Evolutionary conservation across 2,113 vertebrate species (phyloP), one percentile per base, ranked within the genome.

Genomic region (Cynocephalus volans): DNA sequence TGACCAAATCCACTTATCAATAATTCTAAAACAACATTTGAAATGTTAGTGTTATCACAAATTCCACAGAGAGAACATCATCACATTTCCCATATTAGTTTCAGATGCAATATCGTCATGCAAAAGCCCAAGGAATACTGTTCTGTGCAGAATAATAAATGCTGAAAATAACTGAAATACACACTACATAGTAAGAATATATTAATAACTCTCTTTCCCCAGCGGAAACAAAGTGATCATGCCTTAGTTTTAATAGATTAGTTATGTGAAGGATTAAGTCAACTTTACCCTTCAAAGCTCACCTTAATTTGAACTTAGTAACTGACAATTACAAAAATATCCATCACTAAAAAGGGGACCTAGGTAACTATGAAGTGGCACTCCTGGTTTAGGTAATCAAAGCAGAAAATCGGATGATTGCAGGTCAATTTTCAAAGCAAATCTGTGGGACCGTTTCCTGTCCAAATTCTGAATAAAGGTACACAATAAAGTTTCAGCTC

Each of bases 1-100:
- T 98, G 96, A 98, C 96, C 97, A 96, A 97, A 97, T 98, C 97
- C 97, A 98, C 96, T 98, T 98, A 98, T 97, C 97, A 98, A 98
- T 97, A 98, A 92, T 97, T 98, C 96, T 98, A 98, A 98, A 98
- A 89, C 97, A 98, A 98, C 84, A 98, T 96, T 98, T 96, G 96
- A 95, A 97, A 98, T 98, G 98, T 99, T 99, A 99, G 98, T 98
- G 79, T 95, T 97, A 95, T 0, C 73, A 98, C 98, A 97, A 98
- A 98, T 97, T 90, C 77, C 93, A 96, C 65, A 65, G 95, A 93
- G 50, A 96, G 96, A 97, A 84, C 77, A 95, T 92, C 86, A 80
- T 90, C 96, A 96, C 65, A 85, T 92, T 95, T 97, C 97, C 98
- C 6, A 21, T 67, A 96, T 98, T 98, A 98, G 96, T 98, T 98